Base-by-base conservation (phyloP, 2,113 vertebrate genomes). In the Perca schrenkii region DNA sequence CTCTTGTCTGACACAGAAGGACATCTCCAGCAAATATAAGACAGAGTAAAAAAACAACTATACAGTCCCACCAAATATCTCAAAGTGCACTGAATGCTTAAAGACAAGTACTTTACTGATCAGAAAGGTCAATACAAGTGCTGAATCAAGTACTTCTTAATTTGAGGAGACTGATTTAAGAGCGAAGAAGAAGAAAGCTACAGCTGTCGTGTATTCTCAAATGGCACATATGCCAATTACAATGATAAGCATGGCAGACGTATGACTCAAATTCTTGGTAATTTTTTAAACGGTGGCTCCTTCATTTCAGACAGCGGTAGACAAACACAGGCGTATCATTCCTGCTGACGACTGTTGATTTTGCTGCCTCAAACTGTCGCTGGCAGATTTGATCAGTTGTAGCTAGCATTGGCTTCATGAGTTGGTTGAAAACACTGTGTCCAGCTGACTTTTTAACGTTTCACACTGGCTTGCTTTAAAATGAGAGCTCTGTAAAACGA, bases 21-120 rank as follows among this genome's bases (percentile, higher is more conserved):
- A 80, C 47, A 56, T 68, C 71, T 53, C 10, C 25, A 61, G 60
- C 16, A 36, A 49, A 63, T 22, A 56, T 12, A 56, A 57, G 22
- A 25, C 13, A 2, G 13, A 2, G 13, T 8, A 4, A 70, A 54
- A 34, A n/a, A 50, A 50, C 16, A 47, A 21, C 19, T 12, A 46
- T 25, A 17, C 14, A 56, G 68, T 71, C 52, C 28, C 40, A 46
- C 10, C 7, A 57, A 28, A 31, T 34, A 15, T 58, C 36, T 46
- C 22, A 8, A 13, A 43, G n/a, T 46, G 53, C 8, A 43, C 14
- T 19, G n/a, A 43, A 7, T 40, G 7, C 7, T 6, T 22, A 17
- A 8, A 12, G 50, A 67, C 31, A 34, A 34, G 31, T 34, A 34
- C 4, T 34, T 34, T 34, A 34, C 31, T 34, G 4, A 34, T 34